Percentiles rank a stretch among this genome's conserved stretches.
phyloP scores from a whole-genome alignment of 2,113 vertebrate genomes.

The Chionomys nivalis region DNA sequence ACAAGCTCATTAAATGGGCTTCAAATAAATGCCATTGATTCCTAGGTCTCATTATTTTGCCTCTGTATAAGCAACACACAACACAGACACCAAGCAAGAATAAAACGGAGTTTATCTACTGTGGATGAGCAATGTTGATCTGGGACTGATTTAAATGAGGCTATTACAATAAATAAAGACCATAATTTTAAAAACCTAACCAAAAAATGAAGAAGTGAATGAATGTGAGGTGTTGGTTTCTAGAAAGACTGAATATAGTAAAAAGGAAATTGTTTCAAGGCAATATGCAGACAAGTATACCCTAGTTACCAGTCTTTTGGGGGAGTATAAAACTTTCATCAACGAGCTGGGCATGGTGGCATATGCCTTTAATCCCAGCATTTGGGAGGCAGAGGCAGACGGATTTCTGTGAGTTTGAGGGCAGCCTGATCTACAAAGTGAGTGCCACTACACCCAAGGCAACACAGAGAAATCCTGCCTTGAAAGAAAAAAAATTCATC shows the following conservation, averaged over 20 bases:
- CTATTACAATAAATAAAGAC: not conserved
- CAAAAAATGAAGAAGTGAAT: not conserved
- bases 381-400: not conserved
- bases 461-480: not conserved
- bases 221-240: not conserved
- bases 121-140: not conserved
- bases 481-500: not conserved
- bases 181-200: not conserved
- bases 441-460: not conserved
- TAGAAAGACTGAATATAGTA: not conserved
- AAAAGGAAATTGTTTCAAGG: not conserved
- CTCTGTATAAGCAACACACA: not conserved
- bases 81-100: not conserved
- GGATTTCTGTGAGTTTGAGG: not conserved
- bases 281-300: not conserved
- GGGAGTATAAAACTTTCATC: not conserved
- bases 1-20: not conserved
- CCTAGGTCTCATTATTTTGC: not conserved
- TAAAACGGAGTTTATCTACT: not conserved
- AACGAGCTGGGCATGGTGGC: not conserved
- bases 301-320: not conserved
- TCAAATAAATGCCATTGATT: not conserved
- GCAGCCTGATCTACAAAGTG: not conserved
- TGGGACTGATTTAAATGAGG: not conserved
- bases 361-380: not conserved